Evolutionary conservation across 2,888 invertebrate species (phyloP), one percentile per base, ranked within the genome.

Genomic region (Lathronympha strigana): DNA sequence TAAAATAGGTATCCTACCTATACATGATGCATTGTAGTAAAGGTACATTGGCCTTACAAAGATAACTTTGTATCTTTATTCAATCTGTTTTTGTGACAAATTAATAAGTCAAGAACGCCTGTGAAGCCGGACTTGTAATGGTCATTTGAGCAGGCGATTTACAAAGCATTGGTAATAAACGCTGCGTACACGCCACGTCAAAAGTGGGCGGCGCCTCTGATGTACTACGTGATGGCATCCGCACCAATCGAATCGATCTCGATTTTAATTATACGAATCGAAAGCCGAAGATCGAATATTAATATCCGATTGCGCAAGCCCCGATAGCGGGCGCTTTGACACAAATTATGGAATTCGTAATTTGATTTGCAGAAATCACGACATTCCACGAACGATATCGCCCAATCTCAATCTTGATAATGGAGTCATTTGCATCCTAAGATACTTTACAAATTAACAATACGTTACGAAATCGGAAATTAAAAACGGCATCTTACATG

Each of bases 211-310:
- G 86, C 76, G 80, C 86, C 81, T 82, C 80, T 85, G 88, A 89
- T 87, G 86, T 84, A 84, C 83, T 85, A 88, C 89, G 89, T 89
- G 88, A 89, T 87, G 88, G 88, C 87, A 88, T 88, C 87, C 86
- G 82, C 77, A 78, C 87, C 89, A 89, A 90, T 90, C 89, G 82
- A 76, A 88, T 86, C 84, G 83, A 90, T 90, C 88, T 88, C 87
- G 82, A 87, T 89, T 89, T 89, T 90, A 90, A 90, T 90, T 90
- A 90, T 90, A 89, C 88, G 87, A 90, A 88, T 89, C 88, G 87
- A 84, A 83, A 85, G 82, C 78, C 80, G 81, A 84, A 90, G 87
- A 87, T 90, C 88, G 89, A 90, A 90, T 91, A 87, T 90, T 90
- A 91, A 90, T 88, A 90, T 86, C 84, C 82, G 90, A 89, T 90